Conservation (phyloP, 2,113 vertebrate genomes). For the Datnioides undecimradiatus region DNA sequence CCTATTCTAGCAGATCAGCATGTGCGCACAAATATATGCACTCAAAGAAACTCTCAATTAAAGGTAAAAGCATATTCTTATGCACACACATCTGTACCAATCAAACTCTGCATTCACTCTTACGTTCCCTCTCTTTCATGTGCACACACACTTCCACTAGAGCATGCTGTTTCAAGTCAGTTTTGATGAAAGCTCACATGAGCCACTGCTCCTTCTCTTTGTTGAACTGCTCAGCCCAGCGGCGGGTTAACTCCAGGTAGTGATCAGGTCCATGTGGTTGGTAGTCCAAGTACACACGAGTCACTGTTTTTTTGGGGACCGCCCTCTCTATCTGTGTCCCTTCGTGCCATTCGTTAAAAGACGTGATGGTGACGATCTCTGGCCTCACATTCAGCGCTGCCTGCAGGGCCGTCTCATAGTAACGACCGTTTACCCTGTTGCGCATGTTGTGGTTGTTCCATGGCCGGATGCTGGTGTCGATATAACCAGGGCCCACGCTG, state of each 20-base stretch:
- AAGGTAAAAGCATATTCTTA: neutral
- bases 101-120: slow-evolving; percentile 15
- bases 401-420: slow-evolving; percentile 92
- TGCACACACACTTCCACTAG: slow-evolving; percentile 6
- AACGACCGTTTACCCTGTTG: slow-evolving; percentile 91
- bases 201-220: slow-evolving; percentile 94
- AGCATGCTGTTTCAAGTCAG: neutral
- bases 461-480: slow-evolving; percentile 90
- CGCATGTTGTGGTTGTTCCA: slow-evolving; percentile 95
- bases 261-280: slow-evolving; percentile 88
- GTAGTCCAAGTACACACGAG: slow-evolving; percentile 91
- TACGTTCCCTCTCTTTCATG: neutral
- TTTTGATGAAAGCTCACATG: slow-evolving; percentile 75
- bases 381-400: slow-evolving; percentile 89
- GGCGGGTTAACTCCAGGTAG: slow-evolving; percentile 90
- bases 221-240: slow-evolving; percentile 91
- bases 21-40: neutral
- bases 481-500: slow-evolving; percentile 91
- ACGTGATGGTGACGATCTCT: slow-evolving; percentile 89
- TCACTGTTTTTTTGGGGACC: slow-evolving; percentile 88
- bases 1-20: neutral
- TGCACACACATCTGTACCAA: neutral
- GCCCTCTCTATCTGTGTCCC: slow-evolving; percentile 93
- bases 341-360: slow-evolving; percentile 95
- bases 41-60: neutral